Evolutionary conservation across 2,797 vertebrate genomes (phyloP).

Genomic region (Euthynnus affinis): DNA sequence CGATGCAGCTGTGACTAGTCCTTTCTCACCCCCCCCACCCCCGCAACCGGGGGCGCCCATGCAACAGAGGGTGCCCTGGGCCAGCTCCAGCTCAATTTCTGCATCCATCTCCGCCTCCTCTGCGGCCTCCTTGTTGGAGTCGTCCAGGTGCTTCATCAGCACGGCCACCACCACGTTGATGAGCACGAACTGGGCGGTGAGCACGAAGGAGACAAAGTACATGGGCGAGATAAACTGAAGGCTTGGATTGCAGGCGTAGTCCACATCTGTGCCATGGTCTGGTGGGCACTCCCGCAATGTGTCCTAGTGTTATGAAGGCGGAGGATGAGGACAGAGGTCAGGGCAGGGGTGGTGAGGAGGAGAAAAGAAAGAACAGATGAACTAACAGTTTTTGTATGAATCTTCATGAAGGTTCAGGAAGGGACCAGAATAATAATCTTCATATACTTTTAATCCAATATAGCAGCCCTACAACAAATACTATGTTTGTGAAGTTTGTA

Average conservation of each 20-base stretch:
- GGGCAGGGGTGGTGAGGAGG: not conserved
- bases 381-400: not conserved
- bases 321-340: conserved; percentile 9
- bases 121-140: conserved; percentile 99
- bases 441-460: not conserved
- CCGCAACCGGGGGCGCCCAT: conserved; percentile 82
- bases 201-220: conserved; percentile 99
- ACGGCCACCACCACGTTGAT: conserved; percentile 99
- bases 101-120: conserved; percentile 99
- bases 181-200: conserved; percentile 99
- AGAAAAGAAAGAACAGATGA: conserved; percentile 6
- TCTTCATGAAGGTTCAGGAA: not conserved
- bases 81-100: conserved; percentile 96
- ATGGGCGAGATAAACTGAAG: conserved; percentile 98
- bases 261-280: conserved; percentile 82
- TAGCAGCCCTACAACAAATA: not conserved
- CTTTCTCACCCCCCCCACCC: conserved; percentile 78
- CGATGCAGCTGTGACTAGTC: conserved; percentile 50
- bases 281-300: conserved; percentile 95
- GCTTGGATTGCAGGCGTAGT: conserved; percentile 96
- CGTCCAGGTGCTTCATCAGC: conserved; percentile 99
- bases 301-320: conserved; percentile 84
- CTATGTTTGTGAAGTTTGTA: not conserved
- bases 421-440: not conserved
- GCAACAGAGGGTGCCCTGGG: conserved; percentile 93